Percentiles rank a stretch among this genome's conserved stretches.
Evolutionary conservation across 2,113 vertebrate genomes (phyloP).

Genomic region (Pseudopodoces humilis): DNA sequence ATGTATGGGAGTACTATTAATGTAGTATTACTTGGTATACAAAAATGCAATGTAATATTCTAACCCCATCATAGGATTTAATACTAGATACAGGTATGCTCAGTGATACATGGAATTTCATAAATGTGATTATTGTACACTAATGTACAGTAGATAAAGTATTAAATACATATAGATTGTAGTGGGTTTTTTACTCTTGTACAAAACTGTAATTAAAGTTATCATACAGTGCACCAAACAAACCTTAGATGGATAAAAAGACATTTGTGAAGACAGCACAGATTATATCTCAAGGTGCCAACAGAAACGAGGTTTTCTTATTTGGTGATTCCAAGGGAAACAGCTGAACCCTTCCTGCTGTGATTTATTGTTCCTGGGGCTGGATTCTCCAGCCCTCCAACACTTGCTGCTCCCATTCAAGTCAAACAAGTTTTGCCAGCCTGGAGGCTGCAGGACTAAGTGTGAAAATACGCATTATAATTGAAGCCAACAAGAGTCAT

Average conservation of each 20-base stretch:
- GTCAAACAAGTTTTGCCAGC: constrained; percentile 39
- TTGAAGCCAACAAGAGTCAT: background rate
- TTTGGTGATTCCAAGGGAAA: background rate
- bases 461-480: constrained; percentile 20
- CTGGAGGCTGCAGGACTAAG: background rate
- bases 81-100: background rate
- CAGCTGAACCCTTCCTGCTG: background rate
- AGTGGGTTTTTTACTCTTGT: background rate
- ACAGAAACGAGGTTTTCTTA: background rate
- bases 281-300: background rate
- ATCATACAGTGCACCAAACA: background rate
- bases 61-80: background rate
- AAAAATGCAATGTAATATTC: background rate
- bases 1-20: background rate
- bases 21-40: background rate
- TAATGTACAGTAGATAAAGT: background rate
- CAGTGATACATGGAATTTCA: background rate
- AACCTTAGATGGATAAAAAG: background rate
- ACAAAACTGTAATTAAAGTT: background rate
- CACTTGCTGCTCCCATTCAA: constrained; percentile 37
- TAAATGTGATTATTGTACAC: background rate
- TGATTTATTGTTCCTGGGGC: background rate
- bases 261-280: background rate
- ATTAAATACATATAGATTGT: background rate
- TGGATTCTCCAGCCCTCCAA: background rate